A percentile compares a stretch with the other conserved stretches of the same genome.
phyloP scores from a whole-genome alignment of 2,888 invertebrate species.

The Leptinotarsa haldemani region DNA sequence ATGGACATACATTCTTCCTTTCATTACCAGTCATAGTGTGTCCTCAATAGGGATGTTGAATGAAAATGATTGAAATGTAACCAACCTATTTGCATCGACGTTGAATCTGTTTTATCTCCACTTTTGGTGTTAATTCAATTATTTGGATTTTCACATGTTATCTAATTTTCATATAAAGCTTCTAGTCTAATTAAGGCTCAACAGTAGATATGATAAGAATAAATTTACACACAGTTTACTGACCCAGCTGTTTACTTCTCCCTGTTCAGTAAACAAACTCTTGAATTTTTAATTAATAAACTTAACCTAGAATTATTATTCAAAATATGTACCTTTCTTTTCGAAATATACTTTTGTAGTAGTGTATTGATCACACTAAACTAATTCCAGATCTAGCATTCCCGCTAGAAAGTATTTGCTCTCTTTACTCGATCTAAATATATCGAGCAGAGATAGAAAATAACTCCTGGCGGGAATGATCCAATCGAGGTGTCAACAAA shows the following conservation, averaged over 20 bases:
- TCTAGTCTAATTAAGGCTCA: not conserved
- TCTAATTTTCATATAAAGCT: slow-evolving; percentile 3
- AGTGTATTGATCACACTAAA: no score
- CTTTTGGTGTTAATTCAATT: slow-evolving; percentile 17
- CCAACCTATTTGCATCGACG: slow-evolving; percentile 21
- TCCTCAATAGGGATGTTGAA: not conserved
- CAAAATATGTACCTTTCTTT: not conserved
- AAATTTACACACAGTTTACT: not conserved
- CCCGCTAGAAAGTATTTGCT: no score
- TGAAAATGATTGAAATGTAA: not conserved
- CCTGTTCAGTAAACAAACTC: not conserved
- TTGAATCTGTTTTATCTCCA: slow-evolving; percentile 8
- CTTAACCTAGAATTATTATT: not conserved
- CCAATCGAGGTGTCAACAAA: no score
- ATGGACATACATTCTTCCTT: slow-evolving; percentile 71
- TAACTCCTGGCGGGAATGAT: no score
- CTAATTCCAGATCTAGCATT: no score
- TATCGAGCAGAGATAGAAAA: no score
- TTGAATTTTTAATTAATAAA: not conserved
- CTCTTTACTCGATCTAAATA: no score
- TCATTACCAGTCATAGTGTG: slow-evolving; percentile 43
- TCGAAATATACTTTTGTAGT: no score
- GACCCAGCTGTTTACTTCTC: not conserved
- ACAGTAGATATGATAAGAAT: not conserved
- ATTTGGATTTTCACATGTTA: slow-evolving; percentile 25